Base-by-base conservation (phyloP, 2,113 vertebrate genomes). In the Xerus inauris region DNA sequence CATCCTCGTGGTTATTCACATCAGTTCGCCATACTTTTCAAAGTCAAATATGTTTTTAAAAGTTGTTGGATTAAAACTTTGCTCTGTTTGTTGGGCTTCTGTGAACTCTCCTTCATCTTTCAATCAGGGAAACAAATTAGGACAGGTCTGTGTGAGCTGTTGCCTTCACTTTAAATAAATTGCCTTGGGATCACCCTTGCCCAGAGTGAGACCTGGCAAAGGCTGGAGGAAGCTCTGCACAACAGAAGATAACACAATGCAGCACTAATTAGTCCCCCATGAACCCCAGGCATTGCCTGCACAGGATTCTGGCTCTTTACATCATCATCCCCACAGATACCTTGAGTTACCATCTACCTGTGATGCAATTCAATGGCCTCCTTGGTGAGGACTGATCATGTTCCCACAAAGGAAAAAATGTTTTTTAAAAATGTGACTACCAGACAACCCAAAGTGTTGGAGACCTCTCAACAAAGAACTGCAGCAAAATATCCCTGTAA, bases 81-180 rank as follows among this genome's bases (percentile, higher is more conserved):
- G n/a, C 72, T 59, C 32, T 76, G 40, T 79, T 84, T 81, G 19
- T 38, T 86, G 49, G 42, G 64, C 89, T 96, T 94, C 79, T 67
- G 45, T 42, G 87, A 87, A 62, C 42, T 30, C 67, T 2, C 93
- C 80, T 42, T 71, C 38, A 64, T 69, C 54, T 59, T 83, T 95
- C 22, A 88, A 92, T 96, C 87, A 96, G 95, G 83, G 47, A 85
- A 98, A 92, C 45, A 91, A 91, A 96, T 91, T 20, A 93, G 83
- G 95, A 89, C 24, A 64, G 54, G 24, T 9, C 3, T 73, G 49
- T 17, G 84, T 64, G 54, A 90, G 64, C 30, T 77, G 22, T 28
- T 94, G 82, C 85, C 91, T 72, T 96, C 12, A 67, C 71, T 97
- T 93, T 93, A 97, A 98, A 94, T 94, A 97, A 94, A 89, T 85